A percentile compares a stretch with the other conserved stretches of the same genome.
Evolutionary conservation across 2,888 invertebrate genomes (phyloP).

Genomic region (Melolontha melolontha): DNA sequence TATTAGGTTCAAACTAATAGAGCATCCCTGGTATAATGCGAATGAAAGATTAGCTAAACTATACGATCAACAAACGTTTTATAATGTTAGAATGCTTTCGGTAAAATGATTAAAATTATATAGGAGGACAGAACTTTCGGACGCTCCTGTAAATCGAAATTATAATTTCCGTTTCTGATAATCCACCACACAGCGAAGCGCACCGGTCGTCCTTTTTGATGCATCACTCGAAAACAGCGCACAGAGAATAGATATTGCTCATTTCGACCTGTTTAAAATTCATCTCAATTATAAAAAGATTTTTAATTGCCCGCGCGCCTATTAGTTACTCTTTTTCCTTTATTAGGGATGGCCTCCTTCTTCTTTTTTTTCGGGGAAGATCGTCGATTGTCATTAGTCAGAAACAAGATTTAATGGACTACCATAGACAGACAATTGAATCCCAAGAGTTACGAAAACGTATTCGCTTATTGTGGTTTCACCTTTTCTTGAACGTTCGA

Average conservation of each 20-base stretch:
- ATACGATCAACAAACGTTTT: too few species aligned
- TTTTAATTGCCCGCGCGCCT: conserved; percentile 63
- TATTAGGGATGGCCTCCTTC: conserved; percentile 5
- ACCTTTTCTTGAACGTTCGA: too few species aligned
- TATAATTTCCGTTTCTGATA: conserved; percentile 26
- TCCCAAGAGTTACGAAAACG: too few species aligned
- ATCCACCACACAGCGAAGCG: conserved; percentile 34
- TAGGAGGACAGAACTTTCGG: not conserved
- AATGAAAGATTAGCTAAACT: too few species aligned
- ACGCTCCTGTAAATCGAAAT: not conserved
- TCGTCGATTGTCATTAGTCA: conserved; percentile 5
- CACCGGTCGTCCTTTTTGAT: conserved; percentile 57
- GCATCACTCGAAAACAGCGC: conserved; percentile 57
- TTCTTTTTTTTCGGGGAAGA: conserved; percentile 3
- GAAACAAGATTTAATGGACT: conserved; percentile 1
- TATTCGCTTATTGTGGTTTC: too few species aligned
- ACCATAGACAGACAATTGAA: not conserved
- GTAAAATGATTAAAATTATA: too few species aligned
- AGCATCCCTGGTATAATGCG: too few species aligned
- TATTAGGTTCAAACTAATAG: too few species aligned
- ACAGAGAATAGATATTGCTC: conserved; percentile 64
- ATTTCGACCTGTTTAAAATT: conserved; percentile 61
- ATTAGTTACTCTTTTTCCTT: conserved; percentile 52
- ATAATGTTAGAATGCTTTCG: too few species aligned
- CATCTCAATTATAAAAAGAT: conserved; percentile 64